phyloP scores from a whole-genome alignment of 2,113 vertebrate genomes.

The Apodemus sylvaticus region DNA sequence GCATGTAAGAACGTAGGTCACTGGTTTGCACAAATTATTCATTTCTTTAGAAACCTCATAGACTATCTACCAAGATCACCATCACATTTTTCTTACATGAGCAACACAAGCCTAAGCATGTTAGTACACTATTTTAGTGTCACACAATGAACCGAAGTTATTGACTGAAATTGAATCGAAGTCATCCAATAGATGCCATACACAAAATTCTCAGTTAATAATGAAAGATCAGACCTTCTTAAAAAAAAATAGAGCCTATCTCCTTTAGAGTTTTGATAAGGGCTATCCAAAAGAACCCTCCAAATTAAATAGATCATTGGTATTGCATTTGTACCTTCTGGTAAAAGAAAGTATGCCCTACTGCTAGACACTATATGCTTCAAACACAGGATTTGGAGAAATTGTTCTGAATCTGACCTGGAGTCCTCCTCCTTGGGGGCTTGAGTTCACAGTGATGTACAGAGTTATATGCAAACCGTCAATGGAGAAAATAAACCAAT shows the following conservation, averaged over 20 bases:
- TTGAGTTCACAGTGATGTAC: not conserved
- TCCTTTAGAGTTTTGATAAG: not conserved
- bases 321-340: no score
- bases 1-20: not conserved
- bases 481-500: not conserved
- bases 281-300: not conserved
- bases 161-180: not conserved
- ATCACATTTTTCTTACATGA: not conserved
- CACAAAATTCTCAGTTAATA: not conserved
- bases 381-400: no score
- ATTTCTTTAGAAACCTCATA: not conserved
- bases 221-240: not conserved
- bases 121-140: not conserved
- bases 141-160: not conserved
- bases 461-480: not conserved
- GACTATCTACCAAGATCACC: not conserved
- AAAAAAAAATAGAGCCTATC: not conserved
- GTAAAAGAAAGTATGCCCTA: not conserved
- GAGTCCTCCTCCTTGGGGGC: no score
- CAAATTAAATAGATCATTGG: not conserved
- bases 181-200: not conserved
- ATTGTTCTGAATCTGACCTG: not conserved
- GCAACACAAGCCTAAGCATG: not conserved
- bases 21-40: not conserved
- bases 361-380: not conserved